Conservation (phyloP, 2,113 vertebrate genomes). For the Cryptotis parvus region DNA sequence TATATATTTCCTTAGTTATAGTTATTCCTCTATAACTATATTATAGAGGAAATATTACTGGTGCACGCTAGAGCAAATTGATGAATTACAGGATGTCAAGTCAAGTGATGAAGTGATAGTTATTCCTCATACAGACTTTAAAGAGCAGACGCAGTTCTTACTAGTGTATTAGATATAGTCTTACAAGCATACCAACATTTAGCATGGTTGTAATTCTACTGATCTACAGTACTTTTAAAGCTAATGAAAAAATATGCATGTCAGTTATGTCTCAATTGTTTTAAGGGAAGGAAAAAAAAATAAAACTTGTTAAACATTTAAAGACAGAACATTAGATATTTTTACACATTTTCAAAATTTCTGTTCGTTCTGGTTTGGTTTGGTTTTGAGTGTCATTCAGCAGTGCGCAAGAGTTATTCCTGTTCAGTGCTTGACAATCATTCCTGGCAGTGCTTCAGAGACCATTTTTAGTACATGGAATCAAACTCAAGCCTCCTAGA, state of each 20-base stretch:
- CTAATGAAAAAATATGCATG: too few relatives aligned
- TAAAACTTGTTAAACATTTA: neutral
- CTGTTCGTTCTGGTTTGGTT: too few relatives aligned
- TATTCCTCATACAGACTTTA: neutral
- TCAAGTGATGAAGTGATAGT: neutral
- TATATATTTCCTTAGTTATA: neutral
- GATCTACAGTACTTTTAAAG: neutral
- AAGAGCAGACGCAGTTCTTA: neutral
- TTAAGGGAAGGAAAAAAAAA: neutral
- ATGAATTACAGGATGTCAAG: too few relatives aligned
- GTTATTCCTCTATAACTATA: neutral
- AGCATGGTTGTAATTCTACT: neutral
- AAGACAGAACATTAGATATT: neutral
- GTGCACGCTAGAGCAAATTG: too few relatives aligned
- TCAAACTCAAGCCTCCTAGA: too few relatives aligned
- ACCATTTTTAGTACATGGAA: too few relatives aligned
- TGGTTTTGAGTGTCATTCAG: too few relatives aligned
- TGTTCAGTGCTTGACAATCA: too few relatives aligned
- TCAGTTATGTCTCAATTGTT: neutral
- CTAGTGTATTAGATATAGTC: neutral
- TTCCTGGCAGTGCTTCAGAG: too few relatives aligned
- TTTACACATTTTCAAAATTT: neutral
- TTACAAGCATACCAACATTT: neutral
- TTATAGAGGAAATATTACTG: too few relatives aligned
- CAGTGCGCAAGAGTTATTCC: too few relatives aligned